phyloP scores from a whole-genome alignment of 1,140 invertebrate genomes.

The Planococcus citri region DNA sequence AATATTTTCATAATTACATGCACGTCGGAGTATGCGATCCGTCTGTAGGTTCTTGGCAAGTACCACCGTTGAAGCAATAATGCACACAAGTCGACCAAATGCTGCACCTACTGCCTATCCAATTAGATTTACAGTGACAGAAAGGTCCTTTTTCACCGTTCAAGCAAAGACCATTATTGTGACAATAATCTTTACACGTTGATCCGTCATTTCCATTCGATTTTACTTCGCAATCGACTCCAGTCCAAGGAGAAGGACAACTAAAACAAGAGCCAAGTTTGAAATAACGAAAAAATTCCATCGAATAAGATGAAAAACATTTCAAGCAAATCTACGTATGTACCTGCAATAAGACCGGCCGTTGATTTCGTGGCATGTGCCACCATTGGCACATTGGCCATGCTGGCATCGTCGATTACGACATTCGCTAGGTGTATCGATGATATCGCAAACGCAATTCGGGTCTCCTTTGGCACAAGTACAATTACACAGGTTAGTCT shows the following conservation, averaged over 20 bases:
- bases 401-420: conserved; percentile 14
- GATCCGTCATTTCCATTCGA: not conserved
- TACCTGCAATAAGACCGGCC: conserved; percentile 32
- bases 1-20: too few species aligned
- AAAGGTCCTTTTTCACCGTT: conserved; percentile 17
- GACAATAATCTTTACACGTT: conserved; percentile 21
- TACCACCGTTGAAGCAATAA: conserved; percentile 45
- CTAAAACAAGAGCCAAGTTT: not conserved
- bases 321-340: too few species aligned
- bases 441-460: conserved; percentile 10
- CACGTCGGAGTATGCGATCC: not conserved
- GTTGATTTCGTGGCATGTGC: conserved; percentile 33
- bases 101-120: conserved; percentile 43
- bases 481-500: conserved; percentile 35
- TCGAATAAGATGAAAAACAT: too few species aligned
- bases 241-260: not conserved
- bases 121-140: conserved; percentile 34
- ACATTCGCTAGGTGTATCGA: conserved; percentile 2
- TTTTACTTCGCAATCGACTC: not conserved
- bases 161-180: conserved; percentile 22
- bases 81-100: conserved; percentile 38
- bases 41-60: conserved; percentile 21
- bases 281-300: too few species aligned
- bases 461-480: conserved; percentile 25
- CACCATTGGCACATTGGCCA: conserved; percentile 36